phyloP scores from a whole-genome alignment of 2,888 invertebrate species.

The Sinopyrophorus schimmeli region DNA sequence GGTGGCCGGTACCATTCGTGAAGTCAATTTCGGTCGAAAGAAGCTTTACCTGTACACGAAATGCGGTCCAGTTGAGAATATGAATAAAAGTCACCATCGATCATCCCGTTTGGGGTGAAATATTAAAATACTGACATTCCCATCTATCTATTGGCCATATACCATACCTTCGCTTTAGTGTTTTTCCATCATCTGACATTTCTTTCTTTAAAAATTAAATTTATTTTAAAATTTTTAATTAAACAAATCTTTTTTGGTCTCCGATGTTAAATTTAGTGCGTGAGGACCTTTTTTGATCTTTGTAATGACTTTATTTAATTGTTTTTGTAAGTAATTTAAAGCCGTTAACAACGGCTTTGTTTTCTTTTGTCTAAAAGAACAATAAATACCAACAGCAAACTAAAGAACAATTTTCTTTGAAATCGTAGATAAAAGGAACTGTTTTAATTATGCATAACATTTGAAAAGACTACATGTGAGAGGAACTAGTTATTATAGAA shows the following conservation, averaged over 20 bases:
- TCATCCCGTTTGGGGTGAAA: constrained; percentile 37
- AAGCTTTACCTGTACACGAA: constrained; percentile 30
- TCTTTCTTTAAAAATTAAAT: constrained; percentile 14
- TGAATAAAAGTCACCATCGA: constrained; percentile 39
- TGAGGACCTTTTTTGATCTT: too few relatives aligned
- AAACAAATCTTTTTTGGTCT: too few relatives aligned
- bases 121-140: constrained; percentile 36
- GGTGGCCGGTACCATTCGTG: constrained; percentile 12
- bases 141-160: constrained; percentile 20
- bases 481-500: constrained; percentile 33
- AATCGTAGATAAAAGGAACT: too few relatives aligned
- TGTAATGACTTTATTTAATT: too few relatives aligned
- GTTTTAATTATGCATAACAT: constrained; percentile 27
- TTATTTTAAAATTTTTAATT: too few relatives aligned
- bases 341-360: too few relatives aligned
- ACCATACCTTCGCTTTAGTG: constrained; percentile 14
- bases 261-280: too few relatives aligned
- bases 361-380: too few relatives aligned
- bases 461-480: constrained; percentile 20
- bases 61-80: constrained; percentile 33
- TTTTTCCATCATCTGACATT: constrained; percentile 10
- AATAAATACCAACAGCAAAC: too few relatives aligned
- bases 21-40: constrained; percentile 17
- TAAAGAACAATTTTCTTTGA: too few relatives aligned
- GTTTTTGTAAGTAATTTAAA: too few relatives aligned